These are phyloP conservation scores for Octodon degus DNA, from an alignment of 2,113 vertebrate genomes.

Conservation along the genomic window DNA sequence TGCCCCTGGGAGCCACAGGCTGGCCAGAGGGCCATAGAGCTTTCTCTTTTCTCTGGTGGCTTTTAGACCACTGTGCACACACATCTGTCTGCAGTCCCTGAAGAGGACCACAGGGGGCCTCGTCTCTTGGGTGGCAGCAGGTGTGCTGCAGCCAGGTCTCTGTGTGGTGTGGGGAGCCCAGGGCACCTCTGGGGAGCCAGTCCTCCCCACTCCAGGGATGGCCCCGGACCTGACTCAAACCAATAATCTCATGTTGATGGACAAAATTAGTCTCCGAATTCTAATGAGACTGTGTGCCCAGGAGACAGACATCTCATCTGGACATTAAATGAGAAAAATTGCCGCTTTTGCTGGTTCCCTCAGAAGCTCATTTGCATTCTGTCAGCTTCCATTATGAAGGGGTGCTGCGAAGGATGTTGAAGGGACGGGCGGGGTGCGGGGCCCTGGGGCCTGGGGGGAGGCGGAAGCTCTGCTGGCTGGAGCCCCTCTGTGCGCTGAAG, in stretches of 20 bases:
- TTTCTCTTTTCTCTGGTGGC: neutral
- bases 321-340: slow-evolving; percentile 98
- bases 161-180: neutral
- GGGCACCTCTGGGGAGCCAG: neutral
- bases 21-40: too few species aligned
- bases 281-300: slow-evolving; percentile 91
- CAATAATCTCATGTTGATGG: slow-evolving; percentile 90
- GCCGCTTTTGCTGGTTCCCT: slow-evolving; percentile 94
- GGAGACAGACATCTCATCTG: slow-evolving; percentile 92
- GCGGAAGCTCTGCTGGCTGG: accelerated
- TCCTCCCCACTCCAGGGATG: slow-evolving; percentile 62
- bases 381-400: slow-evolving; percentile 94
- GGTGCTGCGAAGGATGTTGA: slow-evolving; percentile 85
- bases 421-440: slow-evolving; percentile 85
- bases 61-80: too few species aligned
- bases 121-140: neutral
- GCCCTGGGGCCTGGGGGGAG: slow-evolving; percentile 46
- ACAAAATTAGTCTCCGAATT: slow-evolving; percentile 89
- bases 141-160: accelerated
- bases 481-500: accelerated
- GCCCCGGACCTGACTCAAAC: slow-evolving; percentile 83
- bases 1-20: accelerated
- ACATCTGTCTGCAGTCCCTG: accelerated
- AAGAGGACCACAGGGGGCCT: accelerated
- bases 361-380: slow-evolving; percentile 98